Base-by-base conservation (phyloP, 2,888 invertebrate genomes). In the Euproctis similis region DNA sequence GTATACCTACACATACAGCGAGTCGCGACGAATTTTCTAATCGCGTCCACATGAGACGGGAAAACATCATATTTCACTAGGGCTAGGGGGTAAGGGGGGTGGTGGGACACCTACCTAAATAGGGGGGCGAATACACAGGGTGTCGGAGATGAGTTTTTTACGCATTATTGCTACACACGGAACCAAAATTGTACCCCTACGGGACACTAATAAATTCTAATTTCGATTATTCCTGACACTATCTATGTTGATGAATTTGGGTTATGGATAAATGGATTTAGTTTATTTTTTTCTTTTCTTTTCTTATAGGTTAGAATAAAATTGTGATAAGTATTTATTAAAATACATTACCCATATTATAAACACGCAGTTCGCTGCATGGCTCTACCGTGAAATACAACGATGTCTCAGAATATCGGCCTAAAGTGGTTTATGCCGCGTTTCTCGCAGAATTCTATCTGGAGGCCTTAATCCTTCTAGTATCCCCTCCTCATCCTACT, bases 21-120 rank as follows among this genome's bases (percentile, higher is more conserved):
- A 47, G 53, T 54, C 59, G 63, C 72, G 69, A 75, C 72, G 78
- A 77, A 77, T 76, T 81, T 81, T 82, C 77, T 82, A 82, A 82
- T 82, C 82, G 82, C 67, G 80, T 80, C 77, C 74, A 68, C 70
- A 59, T 59, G 70, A 74, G 73, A 61, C 68, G 70, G 75, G 74
- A 75, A 76, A 81, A 81, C 80, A 81, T 82, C 81, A 82, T 82
- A 82, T 82, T 82, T 82, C 82, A 82, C 75, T 61, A 58, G 62
- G 58, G 57, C 66, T 66, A 46, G 56, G 57, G 61, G 60, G 18
- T 59, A 53, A 39, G 47, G 51, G 56, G 57, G 61, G 60, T 5
- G 59, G 53, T 39, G 47, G 51, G 46, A 34, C 30, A 34, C 26
- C 34, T 17, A 24, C 34, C 30, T 30, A 30, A 39, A 46, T 2